These are phyloP conservation scores for Geodia barretti DNA, from an alignment of 37 sponge, comb jelly and placozoan species.

Conservation along the genomic window DNA sequence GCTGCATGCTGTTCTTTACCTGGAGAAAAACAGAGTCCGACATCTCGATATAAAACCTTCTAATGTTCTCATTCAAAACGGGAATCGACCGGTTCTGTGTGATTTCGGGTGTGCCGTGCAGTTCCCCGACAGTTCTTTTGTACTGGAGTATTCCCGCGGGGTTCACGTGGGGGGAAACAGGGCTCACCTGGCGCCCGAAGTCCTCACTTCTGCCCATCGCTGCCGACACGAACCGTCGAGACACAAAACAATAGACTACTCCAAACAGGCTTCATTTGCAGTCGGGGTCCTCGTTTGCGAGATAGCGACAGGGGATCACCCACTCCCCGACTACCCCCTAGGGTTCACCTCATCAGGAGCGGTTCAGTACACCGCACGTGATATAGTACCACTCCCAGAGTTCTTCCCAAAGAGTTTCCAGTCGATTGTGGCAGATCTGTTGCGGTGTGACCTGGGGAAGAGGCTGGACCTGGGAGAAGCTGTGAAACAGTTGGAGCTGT, in stretches of 20 bases:
- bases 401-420: constrained; percentile 41
- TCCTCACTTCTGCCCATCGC: constrained; percentile 50
- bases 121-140: constrained; percentile 46
- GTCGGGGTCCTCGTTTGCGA: constrained; percentile 57
- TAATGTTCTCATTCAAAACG: constrained; percentile 58
- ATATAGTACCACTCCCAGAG: constrained; percentile 30
- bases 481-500: constrained; percentile 41
- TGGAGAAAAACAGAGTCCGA: constrained; percentile 47
- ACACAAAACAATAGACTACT: constrained; percentile 30
- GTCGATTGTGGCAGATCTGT: constrained; percentile 45
- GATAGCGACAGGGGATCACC: constrained; percentile 51
- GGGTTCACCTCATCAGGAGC: constrained; percentile 14
- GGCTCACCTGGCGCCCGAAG: constrained; percentile 78
- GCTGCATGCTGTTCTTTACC: constrained; percentile 23
- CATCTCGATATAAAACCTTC: constrained; percentile 77
- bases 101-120: constrained; percentile 87
- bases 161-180: constrained; percentile 67
- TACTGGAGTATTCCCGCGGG: constrained; percentile 44
- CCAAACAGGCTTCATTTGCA: constrained; percentile 66
- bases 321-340: constrained; percentile 69
- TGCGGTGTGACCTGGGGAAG: constrained; percentile 11
- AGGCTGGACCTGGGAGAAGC: constrained; percentile 42
- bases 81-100: constrained; percentile 58
- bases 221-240: constrained; percentile 3
- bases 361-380: constrained; percentile 21